These are phyloP conservation scores for Rotaria sp. DNA, from an alignment of 2,888 invertebrate genomes.

Conservation along the genomic window DNA sequence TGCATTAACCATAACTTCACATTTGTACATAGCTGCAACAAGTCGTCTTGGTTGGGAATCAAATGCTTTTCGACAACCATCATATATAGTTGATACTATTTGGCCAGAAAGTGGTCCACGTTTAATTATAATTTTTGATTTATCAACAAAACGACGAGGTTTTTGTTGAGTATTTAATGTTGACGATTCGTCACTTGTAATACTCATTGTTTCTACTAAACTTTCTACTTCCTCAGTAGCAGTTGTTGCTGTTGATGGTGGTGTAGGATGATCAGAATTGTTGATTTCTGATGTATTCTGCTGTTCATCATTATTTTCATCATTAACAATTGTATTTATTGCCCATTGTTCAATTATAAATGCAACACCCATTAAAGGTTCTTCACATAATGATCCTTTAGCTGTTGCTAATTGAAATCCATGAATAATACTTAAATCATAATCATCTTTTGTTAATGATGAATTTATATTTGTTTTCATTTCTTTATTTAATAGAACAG, in stretches of 20 bases:
- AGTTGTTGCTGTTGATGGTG: not conserved
- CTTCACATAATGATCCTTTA: constrained; percentile 89
- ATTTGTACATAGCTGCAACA: constrained; percentile 86
- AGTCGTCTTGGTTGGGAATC: constrained; percentile 79
- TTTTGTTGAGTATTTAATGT: not conserved
- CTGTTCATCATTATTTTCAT: constrained; percentile 29
- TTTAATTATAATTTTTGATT: not conserved
- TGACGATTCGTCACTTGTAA: not conserved
- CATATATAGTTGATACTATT: constrained; percentile 63
- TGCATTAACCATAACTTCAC: constrained; percentile 60
- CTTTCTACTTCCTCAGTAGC: constrained; percentile 26
- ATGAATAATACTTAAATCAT: constrained; percentile 45
- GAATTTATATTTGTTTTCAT: not conserved
- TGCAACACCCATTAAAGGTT: constrained; percentile 86
- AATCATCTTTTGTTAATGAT: constrained; percentile 22
- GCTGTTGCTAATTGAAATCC: constrained; percentile 65
- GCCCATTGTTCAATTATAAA: constrained; percentile 73
- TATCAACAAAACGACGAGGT: constrained; percentile 17
- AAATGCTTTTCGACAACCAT: constrained; percentile 77
- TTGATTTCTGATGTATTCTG: constrained; percentile 22
- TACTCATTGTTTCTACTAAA: not conserved
- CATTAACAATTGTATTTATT: constrained; percentile 51
- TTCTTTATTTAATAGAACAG: not conserved
- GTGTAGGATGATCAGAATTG: not conserved
- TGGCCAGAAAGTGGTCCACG: constrained; percentile 8